phyloP scores from a whole-genome alignment of 2,113 vertebrate species.

The Hippocampus guttulatus region DNA sequence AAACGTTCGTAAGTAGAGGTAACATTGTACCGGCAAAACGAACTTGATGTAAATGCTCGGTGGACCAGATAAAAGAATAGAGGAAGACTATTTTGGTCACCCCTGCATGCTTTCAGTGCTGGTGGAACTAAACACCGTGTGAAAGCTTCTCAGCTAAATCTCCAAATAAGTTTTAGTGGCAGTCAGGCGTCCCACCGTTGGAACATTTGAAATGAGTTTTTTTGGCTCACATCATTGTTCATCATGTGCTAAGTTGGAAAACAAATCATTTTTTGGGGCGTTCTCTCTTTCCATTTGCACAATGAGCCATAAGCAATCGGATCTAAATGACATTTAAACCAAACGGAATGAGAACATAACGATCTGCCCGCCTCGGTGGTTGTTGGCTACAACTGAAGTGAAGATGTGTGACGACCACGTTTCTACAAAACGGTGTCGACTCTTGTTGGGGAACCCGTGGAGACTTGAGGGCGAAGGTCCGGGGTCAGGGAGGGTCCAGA shows the following conservation, averaged over 20 bases:
- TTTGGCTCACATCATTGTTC: conserved; percentile 29
- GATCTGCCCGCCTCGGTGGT: not conserved
- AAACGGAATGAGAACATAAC: not conserved
- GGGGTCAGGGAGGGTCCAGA: not conserved
- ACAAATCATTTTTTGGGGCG: conserved; percentile 22
- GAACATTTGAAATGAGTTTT: conserved; percentile 40
- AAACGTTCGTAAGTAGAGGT: too few species aligned
- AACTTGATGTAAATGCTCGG: not conserved
- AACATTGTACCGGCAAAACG: too few species aligned
- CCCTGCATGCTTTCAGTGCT: not conserved
- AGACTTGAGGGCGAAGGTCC: too few species aligned
- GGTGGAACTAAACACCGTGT: not conserved
- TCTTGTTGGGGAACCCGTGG: too few species aligned
- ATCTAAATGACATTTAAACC: not conserved
- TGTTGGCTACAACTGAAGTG: too few species aligned
- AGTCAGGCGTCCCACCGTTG: not conserved
- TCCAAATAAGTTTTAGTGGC: conserved; percentile 28
- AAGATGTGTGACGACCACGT: too few species aligned
- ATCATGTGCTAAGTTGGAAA: conserved; percentile 29
- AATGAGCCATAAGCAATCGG: conserved; percentile 59
- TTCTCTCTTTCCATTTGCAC: conserved; percentile 45
- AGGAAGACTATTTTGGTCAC: not conserved
- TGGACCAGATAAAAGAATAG: not conserved
- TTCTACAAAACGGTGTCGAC: too few species aligned
- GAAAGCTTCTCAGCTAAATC: conserved; percentile 2